Evolutionary conservation across 2,888 invertebrate genomes (phyloP), one percentile per base, ranked within the genome.

Genomic region (Drosophila testacea): DNA sequence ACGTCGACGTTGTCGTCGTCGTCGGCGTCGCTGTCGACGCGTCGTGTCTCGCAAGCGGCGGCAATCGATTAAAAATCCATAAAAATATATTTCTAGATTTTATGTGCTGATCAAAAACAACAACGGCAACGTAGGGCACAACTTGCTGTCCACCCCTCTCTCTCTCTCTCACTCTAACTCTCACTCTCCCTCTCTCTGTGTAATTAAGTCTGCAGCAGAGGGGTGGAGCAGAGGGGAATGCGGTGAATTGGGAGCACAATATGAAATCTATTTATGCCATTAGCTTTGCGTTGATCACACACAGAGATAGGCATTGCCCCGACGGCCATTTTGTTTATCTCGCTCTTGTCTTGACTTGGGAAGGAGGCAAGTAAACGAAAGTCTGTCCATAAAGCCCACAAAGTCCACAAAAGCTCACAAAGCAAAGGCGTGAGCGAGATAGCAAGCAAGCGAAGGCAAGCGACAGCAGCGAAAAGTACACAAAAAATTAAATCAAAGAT

Each of bases 31-130:
- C 55, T 2, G 13, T 27, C 44, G 41, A 42, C 48, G 57, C 48
- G 65, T 22, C 62, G 77, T 55, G 77, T 72, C 77, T 62, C 72
- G 65, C 76, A 76, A 73, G 80, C 77, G 67, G 68, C 81, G 76
- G 77, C 82, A 90, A 88, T 89, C 89, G 90, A 89, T 89, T 89
- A 89, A 90, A 90, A 88, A 89, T 84, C 89, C 89, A 89, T 89
- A 90, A 89, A 85, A 90, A 83, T 89, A 88, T 81, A 80, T 81
- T 88, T 86, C 86, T 83, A 89, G 89, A 89, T 90, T 84, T 89
- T 88, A 82, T 90, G 88, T 89, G 76, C 86, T 84, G 90, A 89
- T 90, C 80, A 62, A 77, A 77, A 68, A 56, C 51, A 61, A 46
- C 61, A 61, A 46, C 61, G n/a, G 59, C 60, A 75, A 27, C 69